Conservation (phyloP, 2,888 invertebrate genomes). For the Xestobium rufovillosum region DNA sequence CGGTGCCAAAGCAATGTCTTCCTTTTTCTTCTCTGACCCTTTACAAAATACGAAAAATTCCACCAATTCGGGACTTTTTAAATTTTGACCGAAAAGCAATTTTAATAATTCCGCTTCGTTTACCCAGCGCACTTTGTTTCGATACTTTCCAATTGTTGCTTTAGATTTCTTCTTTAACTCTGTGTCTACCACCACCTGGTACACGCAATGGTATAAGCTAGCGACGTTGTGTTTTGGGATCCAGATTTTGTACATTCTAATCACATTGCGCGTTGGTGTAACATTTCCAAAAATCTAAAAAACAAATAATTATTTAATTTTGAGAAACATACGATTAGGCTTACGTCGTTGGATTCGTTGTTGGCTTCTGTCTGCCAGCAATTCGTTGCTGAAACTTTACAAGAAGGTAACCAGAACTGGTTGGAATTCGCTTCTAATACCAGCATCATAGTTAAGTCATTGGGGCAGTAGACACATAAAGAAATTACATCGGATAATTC, state of each 20-base stretch:
- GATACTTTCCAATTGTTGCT: constrained; percentile 34
- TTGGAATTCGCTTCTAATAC: constrained; percentile 27
- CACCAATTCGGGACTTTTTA: constrained; percentile 35
- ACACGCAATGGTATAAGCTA: constrained; percentile 32
- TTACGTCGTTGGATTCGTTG: constrained; percentile 33
- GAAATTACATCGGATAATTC: constrained; percentile 31
- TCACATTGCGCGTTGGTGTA: constrained; percentile 20
- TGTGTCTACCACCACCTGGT: constrained; percentile 25
- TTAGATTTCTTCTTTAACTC: constrained; percentile 32
- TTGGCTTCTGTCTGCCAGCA: constrained; percentile 28
- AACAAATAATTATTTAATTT: not conserved
- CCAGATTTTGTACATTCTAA: constrained; percentile 32
- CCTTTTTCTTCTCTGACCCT: constrained; percentile 14
- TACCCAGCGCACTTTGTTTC: constrained; percentile 36
- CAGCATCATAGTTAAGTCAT: constrained; percentile 32
- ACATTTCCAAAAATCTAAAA: constrained; percentile 29
- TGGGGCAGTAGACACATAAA: constrained; percentile 27
- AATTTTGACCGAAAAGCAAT: constrained; percentile 23
- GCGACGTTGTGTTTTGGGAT: constrained; percentile 24
- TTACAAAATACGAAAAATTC: constrained; percentile 24
- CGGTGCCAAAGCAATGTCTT: constrained; percentile 16
- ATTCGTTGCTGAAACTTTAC: constrained; percentile 25
- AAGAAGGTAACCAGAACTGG: constrained; percentile 35
- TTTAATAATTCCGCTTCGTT: constrained; percentile 30
- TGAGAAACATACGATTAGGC: constrained; percentile 4